Conservation (phyloP, 2,888 invertebrate genomes). For the Megalurothrips usitatus region DNA sequence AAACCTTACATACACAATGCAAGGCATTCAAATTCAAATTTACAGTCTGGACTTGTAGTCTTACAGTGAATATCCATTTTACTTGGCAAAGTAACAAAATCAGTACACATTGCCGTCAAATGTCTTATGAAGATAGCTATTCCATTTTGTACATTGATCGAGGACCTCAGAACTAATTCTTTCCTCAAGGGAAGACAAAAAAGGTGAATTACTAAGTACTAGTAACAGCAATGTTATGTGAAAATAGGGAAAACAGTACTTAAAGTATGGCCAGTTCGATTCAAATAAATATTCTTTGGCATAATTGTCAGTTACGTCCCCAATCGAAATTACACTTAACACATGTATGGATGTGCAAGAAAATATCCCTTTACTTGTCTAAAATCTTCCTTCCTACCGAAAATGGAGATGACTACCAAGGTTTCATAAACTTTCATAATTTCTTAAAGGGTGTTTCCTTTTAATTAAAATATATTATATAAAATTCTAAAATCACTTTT, state of each 20-base stretch:
- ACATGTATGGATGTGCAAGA: background rate
- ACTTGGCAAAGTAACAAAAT: constrained; percentile 5
- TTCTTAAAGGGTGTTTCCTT: background rate
- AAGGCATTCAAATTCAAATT: background rate
- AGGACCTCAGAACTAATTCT: constrained; percentile 12
- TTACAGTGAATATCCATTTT: background rate
- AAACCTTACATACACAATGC: background rate
- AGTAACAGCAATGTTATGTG: background rate
- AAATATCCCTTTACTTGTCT: background rate
- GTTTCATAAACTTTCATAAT: background rate
- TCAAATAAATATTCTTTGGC: constrained; percentile 24
- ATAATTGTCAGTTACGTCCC: constrained; percentile 1
- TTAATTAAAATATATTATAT: no score
- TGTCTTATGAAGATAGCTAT: background rate
- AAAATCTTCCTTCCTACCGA: background rate
- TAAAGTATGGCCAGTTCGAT: constrained; percentile 12
- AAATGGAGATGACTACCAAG: background rate
- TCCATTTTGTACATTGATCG: constrained; percentile 4
- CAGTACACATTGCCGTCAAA: background rate
- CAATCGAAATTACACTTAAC: background rate
- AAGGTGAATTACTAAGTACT: constrained; percentile 17
- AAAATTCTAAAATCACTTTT: background rate
- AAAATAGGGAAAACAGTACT: constrained; percentile 9
- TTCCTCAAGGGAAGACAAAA: background rate
- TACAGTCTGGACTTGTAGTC: background rate